Conservation (phyloP, 53 echinoderm and acorn worm genomes). For the Mesocentrotus franciscanus region DNA sequence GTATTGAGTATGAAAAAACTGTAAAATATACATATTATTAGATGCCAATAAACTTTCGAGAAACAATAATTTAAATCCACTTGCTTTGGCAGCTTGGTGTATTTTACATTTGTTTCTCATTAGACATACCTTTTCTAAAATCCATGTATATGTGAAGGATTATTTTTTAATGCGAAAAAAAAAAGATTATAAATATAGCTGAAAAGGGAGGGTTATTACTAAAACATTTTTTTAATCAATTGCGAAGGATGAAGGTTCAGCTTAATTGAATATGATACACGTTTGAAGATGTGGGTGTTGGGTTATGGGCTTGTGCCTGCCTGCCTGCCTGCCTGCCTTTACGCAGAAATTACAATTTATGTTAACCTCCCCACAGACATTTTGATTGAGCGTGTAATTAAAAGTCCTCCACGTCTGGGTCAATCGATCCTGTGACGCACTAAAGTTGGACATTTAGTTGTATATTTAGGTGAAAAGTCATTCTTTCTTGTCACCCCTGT, state of each 20-base stretch:
- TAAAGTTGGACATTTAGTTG: background rate
- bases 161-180: background rate
- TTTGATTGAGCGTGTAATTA: conserved; percentile 33
- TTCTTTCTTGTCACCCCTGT: background rate
- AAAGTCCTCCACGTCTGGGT: conserved; percentile 24
- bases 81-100: too few species aligned
- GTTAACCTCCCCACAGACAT: conserved; percentile 1
- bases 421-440: conserved; percentile 25
- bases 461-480: background rate
- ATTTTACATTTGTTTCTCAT: too few species aligned
- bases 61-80: too few species aligned
- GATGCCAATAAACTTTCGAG: too few species aligned
- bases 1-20: too few species aligned
- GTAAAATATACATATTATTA: too few species aligned
- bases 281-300: background rate
- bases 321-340: conserved; percentile 13
- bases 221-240: background rate
- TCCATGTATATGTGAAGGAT: too few species aligned
- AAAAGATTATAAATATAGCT: background rate
- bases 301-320: background rate
- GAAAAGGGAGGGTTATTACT: background rate
- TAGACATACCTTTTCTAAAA: too few species aligned
- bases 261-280: background rate
- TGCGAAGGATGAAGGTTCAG: conserved; percentile 5
- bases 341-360: background rate